These are phyloP conservation scores for Platichthys stellatus DNA, from an alignment of 2,113 vertebrate species.

Conservation along the genomic window DNA sequence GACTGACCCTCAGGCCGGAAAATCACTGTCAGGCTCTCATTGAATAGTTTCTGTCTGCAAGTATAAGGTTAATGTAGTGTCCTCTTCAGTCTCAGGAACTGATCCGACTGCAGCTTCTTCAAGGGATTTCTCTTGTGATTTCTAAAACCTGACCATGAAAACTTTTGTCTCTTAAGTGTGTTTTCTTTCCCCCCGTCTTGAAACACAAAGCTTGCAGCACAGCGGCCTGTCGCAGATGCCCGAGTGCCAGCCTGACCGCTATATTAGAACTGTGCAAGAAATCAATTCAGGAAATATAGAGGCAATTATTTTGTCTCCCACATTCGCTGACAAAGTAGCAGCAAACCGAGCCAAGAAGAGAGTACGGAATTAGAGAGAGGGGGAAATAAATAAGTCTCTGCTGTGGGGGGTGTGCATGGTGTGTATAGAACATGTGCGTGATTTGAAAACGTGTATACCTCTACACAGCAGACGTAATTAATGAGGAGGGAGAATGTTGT, in stretches of 20 bases:
- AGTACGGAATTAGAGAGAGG: slow-evolving; percentile 79
- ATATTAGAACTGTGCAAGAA: slow-evolving; percentile 80
- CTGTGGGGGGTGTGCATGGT: slow-evolving; percentile 48
- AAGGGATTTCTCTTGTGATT: slow-evolving; percentile 38
- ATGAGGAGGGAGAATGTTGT: no score
- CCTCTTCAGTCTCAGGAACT: background rate
- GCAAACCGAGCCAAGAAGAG: slow-evolving; percentile 74
- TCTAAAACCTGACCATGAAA: slow-evolving; percentile 44
- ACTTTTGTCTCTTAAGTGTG: slow-evolving; percentile 27
- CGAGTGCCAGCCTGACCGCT: slow-evolving; percentile 72
- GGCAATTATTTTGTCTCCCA: slow-evolving; percentile 85
- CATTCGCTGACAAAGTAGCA: slow-evolving; percentile 82
- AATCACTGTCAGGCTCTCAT: no score
- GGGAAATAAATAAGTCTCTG: slow-evolving; percentile 67
- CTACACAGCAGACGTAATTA: slow-evolving; percentile 51
- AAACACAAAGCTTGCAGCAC: slow-evolving; percentile 61
- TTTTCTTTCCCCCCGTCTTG: slow-evolving; percentile 1
- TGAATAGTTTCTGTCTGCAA: no score
- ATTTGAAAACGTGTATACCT: slow-evolving; percentile 52
- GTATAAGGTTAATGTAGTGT: background rate
- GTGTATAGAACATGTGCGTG: slow-evolving; percentile 59
- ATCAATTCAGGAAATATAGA: slow-evolving; percentile 86
- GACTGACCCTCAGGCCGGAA: no score
- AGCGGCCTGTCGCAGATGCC: slow-evolving; percentile 66
- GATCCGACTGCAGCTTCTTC: background rate